These are phyloP conservation scores for Tachuris rubrigastra DNA, from an alignment of 2,113 vertebrate genomes.

Conservation along the genomic window DNA sequence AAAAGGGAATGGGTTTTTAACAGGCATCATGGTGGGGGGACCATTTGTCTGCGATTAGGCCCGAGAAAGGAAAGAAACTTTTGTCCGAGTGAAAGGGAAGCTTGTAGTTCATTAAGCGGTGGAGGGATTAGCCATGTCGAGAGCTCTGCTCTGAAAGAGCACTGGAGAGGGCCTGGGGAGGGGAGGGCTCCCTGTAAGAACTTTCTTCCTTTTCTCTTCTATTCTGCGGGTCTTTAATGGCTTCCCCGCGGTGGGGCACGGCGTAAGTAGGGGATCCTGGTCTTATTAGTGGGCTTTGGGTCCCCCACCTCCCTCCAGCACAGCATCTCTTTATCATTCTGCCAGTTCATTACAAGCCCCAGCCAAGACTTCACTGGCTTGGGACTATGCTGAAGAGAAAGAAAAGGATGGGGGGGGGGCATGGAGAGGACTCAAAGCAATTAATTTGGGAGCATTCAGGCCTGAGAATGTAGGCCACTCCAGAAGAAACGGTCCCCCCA, in stretches of 20 bases:
- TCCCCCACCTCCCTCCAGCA: constrained; percentile 28
- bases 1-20: constrained; percentile 71
- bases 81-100: constrained; percentile 84
- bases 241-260: constrained; percentile 71
- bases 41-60: constrained; percentile 81
- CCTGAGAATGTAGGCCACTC: constrained; percentile 61
- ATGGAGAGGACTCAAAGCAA: constrained; percentile 75
- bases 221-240: constrained; percentile 74
- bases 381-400: constrained; percentile 35
- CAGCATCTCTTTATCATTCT: constrained; percentile 74
- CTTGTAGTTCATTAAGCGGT: constrained; percentile 87
- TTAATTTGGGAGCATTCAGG: constrained; percentile 79
- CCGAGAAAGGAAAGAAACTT: constrained; percentile 75
- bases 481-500: constrained; percentile 17
- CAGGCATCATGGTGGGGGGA: constrained; percentile 66
- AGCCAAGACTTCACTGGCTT: constrained; percentile 10
- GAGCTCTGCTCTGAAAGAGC: constrained; percentile 78
- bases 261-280: constrained; percentile 79
- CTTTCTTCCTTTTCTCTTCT: constrained; percentile 68
- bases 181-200: constrained; percentile 59
- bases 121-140: constrained; percentile 82
- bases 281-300: constrained; percentile 80
- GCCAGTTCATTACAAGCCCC: constrained; percentile 71
- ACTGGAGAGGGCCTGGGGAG: constrained; percentile 54
- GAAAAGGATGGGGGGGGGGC: neutral